Evolutionary conservation across 2,113 vertebrate genomes (phyloP), one percentile per base, ranked within the genome.

Genomic region (Lasiurus cinereus): DNA sequence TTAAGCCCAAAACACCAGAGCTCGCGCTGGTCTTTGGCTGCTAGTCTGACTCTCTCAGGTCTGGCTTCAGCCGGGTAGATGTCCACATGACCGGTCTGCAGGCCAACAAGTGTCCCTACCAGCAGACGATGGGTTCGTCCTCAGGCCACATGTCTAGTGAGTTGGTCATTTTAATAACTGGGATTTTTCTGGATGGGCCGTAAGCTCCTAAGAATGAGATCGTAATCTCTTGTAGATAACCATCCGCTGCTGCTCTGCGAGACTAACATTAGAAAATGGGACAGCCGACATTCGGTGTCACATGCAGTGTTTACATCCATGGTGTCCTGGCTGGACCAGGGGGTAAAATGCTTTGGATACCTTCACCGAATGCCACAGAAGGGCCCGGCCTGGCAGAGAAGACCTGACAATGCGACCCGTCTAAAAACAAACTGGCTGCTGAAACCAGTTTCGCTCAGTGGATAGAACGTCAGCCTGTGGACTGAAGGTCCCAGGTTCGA

Each of bases 1-100:
- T 22, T 22, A 93, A 87, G 52, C 46, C 90, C 50, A 18, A 96
- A 67, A 92, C 24, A 64, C 43, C 79, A 89, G 67, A 92, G 31
- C 84, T 48, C 0, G 54, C 0, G 5, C 29, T 43, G 24, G 77
- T 73, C 46, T 72, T 90, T 73, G 62, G 59, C 21, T 31, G 66
- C n/a, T 33, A 67, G 54, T 22, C 54, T 43, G 24, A 56, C 31
- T 92, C 54, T 56, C 24, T 69, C 78, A 48, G 69, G 24, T 79
- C 64, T 72, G 84, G 12, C 39, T 36, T 8, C 80, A 16, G 82
- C 76, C 48, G 4, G 18, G 4, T 24, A 9, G 33, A 62, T 6
- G 2, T 43, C n/a, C 78, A 36, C 6, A 0, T 33, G n/a, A 82
- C 29, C 11, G 59, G 48, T 73, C 36, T 93, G 64, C 39, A 77